Evolutionary conservation across 2,888 invertebrate genomes (phyloP).

Genomic region (Actias luna): DNA sequence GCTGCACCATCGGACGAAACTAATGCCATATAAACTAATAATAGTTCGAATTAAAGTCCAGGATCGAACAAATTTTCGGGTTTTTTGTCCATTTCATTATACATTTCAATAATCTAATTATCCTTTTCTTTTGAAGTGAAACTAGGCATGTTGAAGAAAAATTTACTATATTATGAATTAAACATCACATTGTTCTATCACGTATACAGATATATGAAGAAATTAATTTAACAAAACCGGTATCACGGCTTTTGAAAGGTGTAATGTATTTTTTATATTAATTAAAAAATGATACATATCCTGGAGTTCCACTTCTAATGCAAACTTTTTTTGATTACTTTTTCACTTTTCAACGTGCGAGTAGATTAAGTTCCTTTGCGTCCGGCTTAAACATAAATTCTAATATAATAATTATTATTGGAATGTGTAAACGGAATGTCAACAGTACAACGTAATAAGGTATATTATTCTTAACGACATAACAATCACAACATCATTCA

Average conservation of each 20-base stretch:
- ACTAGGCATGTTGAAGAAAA: no score
- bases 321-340: not conserved
- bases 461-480: conserved; percentile 59
- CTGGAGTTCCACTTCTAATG: no score
- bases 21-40: not conserved
- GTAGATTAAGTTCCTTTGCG: not conserved
- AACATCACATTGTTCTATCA: no score
- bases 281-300: no score
- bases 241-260: no score
- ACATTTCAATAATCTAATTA: conserved; percentile 3
- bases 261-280: no score
- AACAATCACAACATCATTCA: conserved; percentile 79
- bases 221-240: no score
- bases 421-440: conserved; percentile 70
- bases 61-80: not conserved
- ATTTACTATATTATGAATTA: no score
- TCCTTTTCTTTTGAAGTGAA: no score
- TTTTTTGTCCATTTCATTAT: not conserved
- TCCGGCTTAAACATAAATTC: conserved; percentile 11
- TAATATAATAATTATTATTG: conserved; percentile 39
- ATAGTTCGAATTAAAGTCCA: not conserved
- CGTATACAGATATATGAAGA: no score
- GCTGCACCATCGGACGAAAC: conserved; percentile 10
- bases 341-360: not conserved
- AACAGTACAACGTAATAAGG: conserved; percentile 64